phyloP scores from a whole-genome alignment of 1,140 invertebrate genomes.

The Polyergus mexicanus region DNA sequence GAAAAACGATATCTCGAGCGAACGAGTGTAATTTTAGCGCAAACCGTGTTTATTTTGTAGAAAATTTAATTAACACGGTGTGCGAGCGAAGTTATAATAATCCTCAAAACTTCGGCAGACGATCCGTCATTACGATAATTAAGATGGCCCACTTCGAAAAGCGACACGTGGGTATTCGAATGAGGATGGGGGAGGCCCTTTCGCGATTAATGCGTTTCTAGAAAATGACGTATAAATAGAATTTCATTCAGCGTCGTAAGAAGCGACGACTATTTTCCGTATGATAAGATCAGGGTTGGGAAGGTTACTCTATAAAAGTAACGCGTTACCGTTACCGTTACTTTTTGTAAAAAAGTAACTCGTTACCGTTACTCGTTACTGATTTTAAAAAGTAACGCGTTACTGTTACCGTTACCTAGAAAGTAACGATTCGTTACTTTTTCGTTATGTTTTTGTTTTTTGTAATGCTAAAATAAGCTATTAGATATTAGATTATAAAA shows the following conservation, averaged over 20 bases:
- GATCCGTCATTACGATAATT: slow-evolving; percentile 58
- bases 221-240: slow-evolving; percentile 34
- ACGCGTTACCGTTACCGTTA: too few relatives aligned
- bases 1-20: slow-evolving; percentile 2
- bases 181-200: not conserved
- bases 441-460: too few relatives aligned
- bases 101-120: slow-evolving; percentile 44
- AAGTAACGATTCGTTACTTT: too few relatives aligned
- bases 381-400: too few relatives aligned
- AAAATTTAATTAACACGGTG: slow-evolving; percentile 49
- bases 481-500: too few relatives aligned
- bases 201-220: not conserved
- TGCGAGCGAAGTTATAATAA: slow-evolving; percentile 54
- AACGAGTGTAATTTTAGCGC: slow-evolving; percentile 41
- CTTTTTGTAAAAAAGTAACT: too few relatives aligned
- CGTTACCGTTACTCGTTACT: too few relatives aligned
- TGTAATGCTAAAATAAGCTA: too few relatives aligned
- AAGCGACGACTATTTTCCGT: not conserved
- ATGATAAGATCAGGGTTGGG: too few relatives aligned
- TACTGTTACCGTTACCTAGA: too few relatives aligned
- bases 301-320: too few relatives aligned
- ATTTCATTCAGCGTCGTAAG: slow-evolving; percentile 24
- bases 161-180: slow-evolving; percentile 35
- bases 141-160: slow-evolving; percentile 54
- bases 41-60: slow-evolving; percentile 38